Evolutionary conservation across 2,113 vertebrate species (phyloP), one percentile per base, ranked within the genome.

Genomic region (Phaetusa simplex): DNA sequence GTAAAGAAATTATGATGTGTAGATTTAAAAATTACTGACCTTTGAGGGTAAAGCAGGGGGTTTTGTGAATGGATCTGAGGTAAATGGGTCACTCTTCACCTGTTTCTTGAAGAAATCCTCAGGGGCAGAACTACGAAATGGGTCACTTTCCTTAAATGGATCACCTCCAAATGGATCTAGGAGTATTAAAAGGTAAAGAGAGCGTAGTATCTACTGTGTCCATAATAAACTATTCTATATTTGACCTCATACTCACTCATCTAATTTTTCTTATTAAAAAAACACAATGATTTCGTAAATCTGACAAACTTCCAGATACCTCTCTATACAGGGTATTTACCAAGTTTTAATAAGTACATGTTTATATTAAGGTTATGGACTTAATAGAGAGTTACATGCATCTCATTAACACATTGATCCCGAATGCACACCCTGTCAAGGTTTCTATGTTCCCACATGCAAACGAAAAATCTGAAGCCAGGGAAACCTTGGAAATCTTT

Each of bases 131-230:
- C 98, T 97, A 70, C 97, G 98, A 97, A 99, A 99, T 0, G 99
- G 99, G 94, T 99, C 99, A 1, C 98, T 98, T 96, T 99, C 99
- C 97, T 99, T 99, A 95, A 99, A 99, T 0, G 99, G 99, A 88
- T 99, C 99, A 22, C 98, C 99, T 52, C 99, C 99, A 76, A 99
- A 99, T 1, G 99, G 99, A 98, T 99, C 99, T 99, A 92, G 24
- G 20, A 79, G 11, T 7, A 61, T 6, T 18, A 43, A 23, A 61
- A 88, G 22, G 59, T 29, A 67, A 91, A 49, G 0, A 52, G 12
- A 71, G 49, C 8, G 45, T 8, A 82, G 53, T 24, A 62, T 17
- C 55, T 15, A 7, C 7, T 2, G 36, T 1, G 4, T 29, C 77
- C 53, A 3, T 2, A 42, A 58, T 6, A n/a, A 86, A 65, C 36